Conservation (phyloP, 1,140 invertebrate species). For the Grapholita molesta region DNA sequence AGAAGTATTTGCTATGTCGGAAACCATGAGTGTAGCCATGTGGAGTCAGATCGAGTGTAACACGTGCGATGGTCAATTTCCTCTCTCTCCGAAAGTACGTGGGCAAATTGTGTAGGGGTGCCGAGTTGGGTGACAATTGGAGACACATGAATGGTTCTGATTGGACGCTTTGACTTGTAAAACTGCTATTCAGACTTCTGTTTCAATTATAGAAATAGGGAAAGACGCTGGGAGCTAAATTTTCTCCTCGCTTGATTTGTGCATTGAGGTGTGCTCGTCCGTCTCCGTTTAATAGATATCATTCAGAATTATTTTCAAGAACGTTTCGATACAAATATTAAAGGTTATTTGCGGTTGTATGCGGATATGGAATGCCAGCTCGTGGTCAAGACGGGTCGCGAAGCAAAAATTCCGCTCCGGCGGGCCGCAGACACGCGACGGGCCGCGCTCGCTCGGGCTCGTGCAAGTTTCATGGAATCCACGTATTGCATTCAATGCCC, state of each 20-base stretch:
- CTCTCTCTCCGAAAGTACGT: constrained; percentile 30
- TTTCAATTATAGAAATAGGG: constrained; percentile 6
- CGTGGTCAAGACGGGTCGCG: constrained; percentile 1
- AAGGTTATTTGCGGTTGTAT: neutral
- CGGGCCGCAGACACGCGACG: neutral
- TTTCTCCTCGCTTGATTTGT: neutral
- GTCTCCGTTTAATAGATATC: neutral
- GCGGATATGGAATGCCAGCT: constrained; percentile 3
- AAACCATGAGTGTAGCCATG: neutral
- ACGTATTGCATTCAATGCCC: neutral
- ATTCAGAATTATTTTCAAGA: neutral
- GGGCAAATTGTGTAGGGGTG: constrained; percentile 27
- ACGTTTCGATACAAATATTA: neutral
- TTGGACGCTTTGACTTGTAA: constrained; percentile 37
- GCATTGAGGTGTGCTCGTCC: neutral
- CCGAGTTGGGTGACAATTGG: constrained; percentile 20
- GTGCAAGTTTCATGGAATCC: neutral
- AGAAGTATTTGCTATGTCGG: neutral
- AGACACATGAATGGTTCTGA: constrained; percentile 32
- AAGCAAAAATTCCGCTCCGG: constrained; percentile 7
- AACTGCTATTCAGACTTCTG: constrained; percentile 21
- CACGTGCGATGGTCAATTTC: constrained; percentile 54
- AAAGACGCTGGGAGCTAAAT: neutral
- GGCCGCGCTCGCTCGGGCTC: neutral
- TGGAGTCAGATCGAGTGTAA: constrained; percentile 10